Evolutionary conservation across 1,140 invertebrate species (phyloP).

Genomic region (Sitodiplosis mosellana): DNA sequence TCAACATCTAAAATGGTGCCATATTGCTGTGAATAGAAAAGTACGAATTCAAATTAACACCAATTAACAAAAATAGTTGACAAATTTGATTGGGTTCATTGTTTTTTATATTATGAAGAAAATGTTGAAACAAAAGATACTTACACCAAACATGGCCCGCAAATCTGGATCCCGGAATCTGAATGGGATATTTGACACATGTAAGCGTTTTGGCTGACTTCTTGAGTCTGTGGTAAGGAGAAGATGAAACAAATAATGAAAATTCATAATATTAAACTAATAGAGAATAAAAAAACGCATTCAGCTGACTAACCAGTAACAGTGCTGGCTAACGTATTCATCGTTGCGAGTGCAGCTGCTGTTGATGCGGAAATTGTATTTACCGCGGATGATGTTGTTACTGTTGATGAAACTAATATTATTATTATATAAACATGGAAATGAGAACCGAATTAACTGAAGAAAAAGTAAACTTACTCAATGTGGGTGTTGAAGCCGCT

Average conservation of each 20-base stretch:
- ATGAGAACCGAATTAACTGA: too few species aligned
- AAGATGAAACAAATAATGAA: too few species aligned
- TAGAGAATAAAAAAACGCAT: too few species aligned
- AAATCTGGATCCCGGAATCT: constrained; percentile 95
- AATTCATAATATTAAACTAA: too few species aligned
- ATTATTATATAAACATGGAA: too few species aligned
- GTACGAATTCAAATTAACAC: constrained; percentile 7
- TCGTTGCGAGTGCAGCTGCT: too few species aligned
- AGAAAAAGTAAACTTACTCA: too few species aligned
- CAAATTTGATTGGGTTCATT: background rate
- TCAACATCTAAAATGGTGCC: constrained; percentile 96
- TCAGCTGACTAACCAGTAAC: too few species aligned
- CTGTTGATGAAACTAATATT: background rate
- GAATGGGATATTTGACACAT: constrained; percentile 98
- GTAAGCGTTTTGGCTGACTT: constrained; percentile 66
- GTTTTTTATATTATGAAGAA: background rate
- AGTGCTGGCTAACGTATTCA: too few species aligned
- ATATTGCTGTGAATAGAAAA: constrained; percentile 75
- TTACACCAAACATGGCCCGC: constrained; percentile 92
- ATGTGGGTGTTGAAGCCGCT: too few species aligned
- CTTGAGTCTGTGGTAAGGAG: constrained; percentile 23
- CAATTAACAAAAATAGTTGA: constrained; percentile 15
- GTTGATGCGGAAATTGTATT: background rate
- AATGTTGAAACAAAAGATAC: constrained; percentile 23
- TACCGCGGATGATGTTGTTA: background rate